phyloP scores from a whole-genome alignment of 2,888 invertebrate species.

The Brenthis hecate region DNA sequence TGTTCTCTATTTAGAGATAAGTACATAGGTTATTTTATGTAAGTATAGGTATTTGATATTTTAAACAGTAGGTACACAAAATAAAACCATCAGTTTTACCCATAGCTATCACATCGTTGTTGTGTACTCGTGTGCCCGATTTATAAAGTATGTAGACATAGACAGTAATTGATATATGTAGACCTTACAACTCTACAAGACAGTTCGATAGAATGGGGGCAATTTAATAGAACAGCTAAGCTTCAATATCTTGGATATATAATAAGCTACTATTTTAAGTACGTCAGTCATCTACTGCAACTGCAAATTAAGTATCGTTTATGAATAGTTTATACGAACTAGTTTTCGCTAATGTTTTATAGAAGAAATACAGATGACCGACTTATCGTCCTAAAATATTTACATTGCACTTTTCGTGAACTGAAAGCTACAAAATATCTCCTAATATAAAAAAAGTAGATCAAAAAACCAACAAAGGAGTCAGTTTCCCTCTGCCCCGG shows the following conservation, averaged over 20 bases:
- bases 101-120: conserved; percentile 75
- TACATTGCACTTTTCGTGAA: conserved; percentile 1
- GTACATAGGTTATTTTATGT: conserved; percentile 61
- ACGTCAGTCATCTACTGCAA: conserved; percentile 23
- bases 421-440: conserved; percentile 26
- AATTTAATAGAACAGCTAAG: conserved; percentile 30
- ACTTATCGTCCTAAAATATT: conserved; percentile 10
- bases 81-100: conserved; percentile 73
- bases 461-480: conserved; percentile 46
- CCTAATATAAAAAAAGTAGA: conserved; percentile 39
- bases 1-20: conserved; percentile 68
- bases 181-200: conserved; percentile 34
- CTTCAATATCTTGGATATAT: conserved; percentile 26
- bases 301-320: conserved; percentile 4
- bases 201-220: conserved; percentile 32
- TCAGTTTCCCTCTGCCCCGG: conserved; percentile 69
- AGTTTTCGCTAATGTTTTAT: conserved; percentile 1
- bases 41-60: conserved; percentile 64
- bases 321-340: background rate
- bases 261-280: conserved; percentile 25
- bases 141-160: conserved; percentile 50
- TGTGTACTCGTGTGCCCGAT: conserved; percentile 74
- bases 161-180: conserved; percentile 33
- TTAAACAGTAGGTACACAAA: conserved; percentile 67
- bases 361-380: conserved; percentile 6